Conservation (phyloP, 2,113 vertebrate genomes). For the Entelurus aequoreus region DNA sequence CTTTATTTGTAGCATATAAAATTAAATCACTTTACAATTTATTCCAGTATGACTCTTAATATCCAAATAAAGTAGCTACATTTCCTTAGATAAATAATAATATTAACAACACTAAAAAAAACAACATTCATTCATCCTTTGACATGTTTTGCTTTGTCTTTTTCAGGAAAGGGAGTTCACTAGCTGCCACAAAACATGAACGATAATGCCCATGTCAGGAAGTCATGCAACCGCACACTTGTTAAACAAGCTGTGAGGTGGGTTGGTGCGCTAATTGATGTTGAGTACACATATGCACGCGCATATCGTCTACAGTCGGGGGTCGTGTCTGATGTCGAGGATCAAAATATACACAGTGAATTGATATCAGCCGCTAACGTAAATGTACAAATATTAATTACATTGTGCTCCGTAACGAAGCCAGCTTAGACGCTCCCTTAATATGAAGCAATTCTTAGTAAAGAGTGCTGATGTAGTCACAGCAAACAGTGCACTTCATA, state of each 20-base stretch:
- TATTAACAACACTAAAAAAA: conserved; percentile 73
- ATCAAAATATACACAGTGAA: conserved; percentile 74
- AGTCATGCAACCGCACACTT: conserved; percentile 75
- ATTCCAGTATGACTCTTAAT: conserved; percentile 98
- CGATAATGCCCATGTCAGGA: conserved; percentile 82
- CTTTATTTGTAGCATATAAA: conserved; percentile 98
- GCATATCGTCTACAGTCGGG: conserved; percentile 67
- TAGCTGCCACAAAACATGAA: conserved; percentile 91
- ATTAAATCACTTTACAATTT: conserved; percentile 99
- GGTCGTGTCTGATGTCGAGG: conserved; percentile 62
- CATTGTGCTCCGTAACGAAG: conserved; percentile 97
- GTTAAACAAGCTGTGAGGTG: conserved; percentile 53
- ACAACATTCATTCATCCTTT: conserved; percentile 85
- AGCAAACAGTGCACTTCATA: conserved; percentile 82
- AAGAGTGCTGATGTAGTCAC: conserved; percentile 77
- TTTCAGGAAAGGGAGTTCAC: conserved; percentile 69
- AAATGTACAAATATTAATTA: conserved; percentile 75
- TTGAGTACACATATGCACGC: conserved; percentile 63
- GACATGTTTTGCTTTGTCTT: conserved; percentile 86
- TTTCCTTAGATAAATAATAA: conserved; percentile 93
- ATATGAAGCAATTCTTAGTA: conserved; percentile 82
- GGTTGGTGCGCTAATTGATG: conserved; percentile 61
- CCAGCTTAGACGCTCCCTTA: conserved; percentile 88
- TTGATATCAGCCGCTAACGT: conserved; percentile 65
- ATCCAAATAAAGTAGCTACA: conserved; percentile 89